Conservation (phyloP, 2,113 vertebrate species). For the Pardalotus punctatus region DNA sequence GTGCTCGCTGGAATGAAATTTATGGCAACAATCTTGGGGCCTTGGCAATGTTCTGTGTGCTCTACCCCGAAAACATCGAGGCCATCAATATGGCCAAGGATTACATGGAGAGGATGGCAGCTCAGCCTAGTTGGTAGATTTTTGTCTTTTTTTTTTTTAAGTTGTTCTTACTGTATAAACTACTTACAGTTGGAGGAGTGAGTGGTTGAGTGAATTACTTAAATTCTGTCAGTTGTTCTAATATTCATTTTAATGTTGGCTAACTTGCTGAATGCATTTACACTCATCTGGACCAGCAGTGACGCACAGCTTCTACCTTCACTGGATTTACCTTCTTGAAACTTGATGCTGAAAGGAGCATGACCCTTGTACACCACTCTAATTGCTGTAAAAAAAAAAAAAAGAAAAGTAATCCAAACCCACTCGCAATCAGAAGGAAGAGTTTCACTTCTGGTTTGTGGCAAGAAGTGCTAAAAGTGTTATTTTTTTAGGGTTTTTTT, state of each 20-base stretch:
- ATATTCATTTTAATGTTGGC: not conserved
- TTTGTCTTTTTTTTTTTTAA: constrained; percentile 71
- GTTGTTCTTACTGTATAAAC: constrained; percentile 59
- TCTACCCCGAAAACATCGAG: constrained; percentile 90
- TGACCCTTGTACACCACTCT: not conserved
- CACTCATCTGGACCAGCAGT: not conserved
- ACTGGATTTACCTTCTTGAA: not conserved
- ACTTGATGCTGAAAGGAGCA: not conserved
- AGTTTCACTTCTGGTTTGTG: not conserved
- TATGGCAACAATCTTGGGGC: constrained; percentile 96
- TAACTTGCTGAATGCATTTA: not conserved
- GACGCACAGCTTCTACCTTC: not conserved
- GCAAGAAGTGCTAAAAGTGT: not conserved
- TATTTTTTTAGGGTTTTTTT: accelerated
- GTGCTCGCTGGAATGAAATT: constrained; percentile 95
- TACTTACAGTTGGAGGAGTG: not conserved
- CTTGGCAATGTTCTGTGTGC: constrained; percentile 92
- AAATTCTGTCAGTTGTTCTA: not conserved
- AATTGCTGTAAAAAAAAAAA: not conserved
- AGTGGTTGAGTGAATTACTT: not conserved
- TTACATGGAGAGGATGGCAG: constrained; percentile 99
- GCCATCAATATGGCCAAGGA: constrained; percentile 87
- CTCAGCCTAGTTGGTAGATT: constrained; percentile 99
- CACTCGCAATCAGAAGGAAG: not conserved
- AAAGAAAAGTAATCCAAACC: not conserved